These are phyloP conservation scores for Geopemphigus sp. DNA, from an alignment of 1,140 invertebrate species.

Conservation along the genomic window DNA sequence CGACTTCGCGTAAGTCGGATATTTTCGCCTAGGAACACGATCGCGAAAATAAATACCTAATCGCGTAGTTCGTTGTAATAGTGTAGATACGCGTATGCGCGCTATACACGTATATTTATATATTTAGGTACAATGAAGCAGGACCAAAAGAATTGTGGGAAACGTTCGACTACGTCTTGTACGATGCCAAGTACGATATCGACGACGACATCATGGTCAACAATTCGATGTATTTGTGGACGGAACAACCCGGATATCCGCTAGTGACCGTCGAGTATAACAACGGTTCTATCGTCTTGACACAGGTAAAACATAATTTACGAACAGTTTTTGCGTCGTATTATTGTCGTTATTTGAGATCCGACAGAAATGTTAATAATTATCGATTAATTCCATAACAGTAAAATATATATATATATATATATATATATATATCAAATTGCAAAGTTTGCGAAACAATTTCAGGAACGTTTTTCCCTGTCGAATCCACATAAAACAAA, in stretches of 20 bases:
- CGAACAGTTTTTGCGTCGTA: background rate
- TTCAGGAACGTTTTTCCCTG: slow-evolving; percentile 53
- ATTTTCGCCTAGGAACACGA: no score
- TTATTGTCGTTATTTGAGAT: no score
- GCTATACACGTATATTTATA: no score
- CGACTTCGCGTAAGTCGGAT: slow-evolving; percentile 20
- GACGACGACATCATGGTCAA: background rate
- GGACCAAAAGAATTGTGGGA: slow-evolving; percentile 49
- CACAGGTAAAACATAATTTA: slow-evolving; percentile 1
- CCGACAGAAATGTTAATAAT: no score
- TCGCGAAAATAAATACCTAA: no score
- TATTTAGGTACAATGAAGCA: slow-evolving; percentile 38
- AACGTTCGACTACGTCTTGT: slow-evolving; percentile 40
- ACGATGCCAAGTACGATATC: background rate
- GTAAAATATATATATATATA: no score
- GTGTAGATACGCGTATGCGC: no score
- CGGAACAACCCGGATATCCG: slow-evolving; percentile 72
- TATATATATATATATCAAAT: no score
- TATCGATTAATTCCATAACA: no score
- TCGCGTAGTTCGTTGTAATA: no score
- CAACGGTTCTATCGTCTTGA: slow-evolving; percentile 50
- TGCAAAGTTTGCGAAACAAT: no score
- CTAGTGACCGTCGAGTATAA: slow-evolving; percentile 66
- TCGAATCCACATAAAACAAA: slow-evolving; percentile 53
- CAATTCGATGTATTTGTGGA: slow-evolving; percentile 66